A percentile compares a stretch with the other conserved stretches of the same genome.
Conservation (phyloP, 2,797 vertebrate genomes). For the Ispidina lecontei region DNA sequence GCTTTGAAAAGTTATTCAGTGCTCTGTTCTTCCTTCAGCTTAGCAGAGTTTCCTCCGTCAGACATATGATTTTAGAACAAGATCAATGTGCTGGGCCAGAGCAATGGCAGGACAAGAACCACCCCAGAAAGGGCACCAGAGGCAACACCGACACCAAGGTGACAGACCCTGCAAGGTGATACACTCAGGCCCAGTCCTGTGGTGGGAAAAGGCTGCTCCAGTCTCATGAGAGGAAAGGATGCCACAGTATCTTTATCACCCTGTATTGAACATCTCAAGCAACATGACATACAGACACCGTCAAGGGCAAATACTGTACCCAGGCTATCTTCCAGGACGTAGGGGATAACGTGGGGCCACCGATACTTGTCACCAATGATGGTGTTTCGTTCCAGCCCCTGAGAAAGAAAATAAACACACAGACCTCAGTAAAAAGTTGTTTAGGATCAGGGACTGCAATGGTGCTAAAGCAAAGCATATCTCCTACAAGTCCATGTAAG, state of each 20-base stretch:
- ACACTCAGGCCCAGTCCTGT: not conserved
- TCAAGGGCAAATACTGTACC: slow-evolving; percentile 74
- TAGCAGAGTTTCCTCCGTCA: not conserved
- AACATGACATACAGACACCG: not conserved
- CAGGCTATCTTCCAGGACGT: slow-evolving; percentile 87
- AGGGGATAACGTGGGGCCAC: slow-evolving; percentile 90
- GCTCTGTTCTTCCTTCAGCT: not conserved
- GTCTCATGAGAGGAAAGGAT: not conserved
- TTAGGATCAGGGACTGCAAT: not conserved
- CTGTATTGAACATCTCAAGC: not conserved
- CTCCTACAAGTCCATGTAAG: not conserved
- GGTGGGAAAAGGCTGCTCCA: not conserved
- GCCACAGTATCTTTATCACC: not conserved
- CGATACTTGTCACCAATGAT: slow-evolving; percentile 87
- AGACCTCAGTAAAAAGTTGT: not conserved
- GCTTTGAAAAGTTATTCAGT: not conserved
- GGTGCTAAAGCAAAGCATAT: not conserved
- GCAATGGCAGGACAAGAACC: not conserved
- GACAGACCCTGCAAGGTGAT: not conserved
- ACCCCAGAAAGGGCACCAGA: not conserved
- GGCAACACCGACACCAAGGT: not conserved
- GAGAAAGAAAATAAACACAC: slow-evolving; percentile 14
- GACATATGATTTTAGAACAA: not conserved
- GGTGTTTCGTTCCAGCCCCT: slow-evolving; percentile 83
- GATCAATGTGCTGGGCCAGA: not conserved